phyloP scores from a whole-genome alignment of 2,113 vertebrate species.

The Dryoscopus gambensis region DNA sequence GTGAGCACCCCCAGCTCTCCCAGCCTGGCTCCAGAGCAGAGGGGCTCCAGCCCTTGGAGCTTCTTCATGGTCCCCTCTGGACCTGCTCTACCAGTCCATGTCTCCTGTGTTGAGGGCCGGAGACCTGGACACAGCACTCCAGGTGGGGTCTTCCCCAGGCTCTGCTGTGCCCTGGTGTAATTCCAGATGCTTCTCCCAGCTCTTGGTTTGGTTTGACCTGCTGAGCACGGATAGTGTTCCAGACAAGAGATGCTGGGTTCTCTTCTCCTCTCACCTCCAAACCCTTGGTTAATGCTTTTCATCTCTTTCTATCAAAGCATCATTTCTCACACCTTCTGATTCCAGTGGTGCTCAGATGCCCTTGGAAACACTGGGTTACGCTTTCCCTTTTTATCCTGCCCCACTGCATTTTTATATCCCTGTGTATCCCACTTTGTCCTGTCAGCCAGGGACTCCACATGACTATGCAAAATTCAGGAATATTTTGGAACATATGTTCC shows the following conservation, averaged over 20 bases:
- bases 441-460: background rate
- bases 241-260: background rate
- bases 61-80: background rate
- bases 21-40: background rate
- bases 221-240: background rate
- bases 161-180: background rate
- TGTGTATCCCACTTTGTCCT: background rate
- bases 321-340: background rate
- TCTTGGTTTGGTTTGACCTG: background rate
- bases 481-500: background rate
- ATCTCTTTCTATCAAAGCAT: background rate
- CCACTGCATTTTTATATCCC: background rate
- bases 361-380: accelerated
- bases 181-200: background rate
- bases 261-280: background rate
- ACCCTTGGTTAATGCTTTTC: background rate
- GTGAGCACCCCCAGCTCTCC: background rate
- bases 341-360: background rate
- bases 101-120: background rate
- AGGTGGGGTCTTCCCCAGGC: background rate
- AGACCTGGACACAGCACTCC: background rate
- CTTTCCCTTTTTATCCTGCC: background rate
- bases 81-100: too few species aligned
- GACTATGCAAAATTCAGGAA: background rate
- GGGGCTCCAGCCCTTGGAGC: background rate